Evolutionary conservation across 2,888 invertebrate genomes (phyloP), one percentile per base, ranked within the genome.

Genomic region (Salpingus planirostris): DNA sequence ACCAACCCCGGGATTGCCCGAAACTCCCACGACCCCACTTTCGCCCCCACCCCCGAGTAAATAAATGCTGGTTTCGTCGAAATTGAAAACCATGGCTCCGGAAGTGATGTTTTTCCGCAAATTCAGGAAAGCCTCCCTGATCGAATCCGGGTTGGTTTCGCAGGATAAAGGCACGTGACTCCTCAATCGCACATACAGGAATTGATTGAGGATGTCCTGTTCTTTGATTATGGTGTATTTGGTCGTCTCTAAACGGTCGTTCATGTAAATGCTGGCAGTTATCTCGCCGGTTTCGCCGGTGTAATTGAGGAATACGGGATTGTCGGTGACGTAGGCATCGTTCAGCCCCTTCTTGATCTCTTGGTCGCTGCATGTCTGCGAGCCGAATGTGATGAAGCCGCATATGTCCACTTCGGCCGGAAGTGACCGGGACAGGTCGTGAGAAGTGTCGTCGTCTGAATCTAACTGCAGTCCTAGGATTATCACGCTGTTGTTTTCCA

Each of bases 251-350:
- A 85, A 66, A 54, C 79, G 78, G 39, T 80, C 79, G 62, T 84
- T 82, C 21, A 80, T 73, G 42, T 80, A 69, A 55, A 81, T 76
- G 43, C 76, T 77, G 7, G 81, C 73, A 52, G 74, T 70, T 47
- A 84, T 62, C 8, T 73, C 70, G 11, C 66, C 64, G 43, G 71
- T 72, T 10, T 73, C 69, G 11, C 31, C 31, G 39, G 67, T 67
- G 46, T 71, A 69, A 34, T 69, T 68, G 23, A 86, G 64, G 29
- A 83, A 68, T 34, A 85, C 67, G 2, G 85, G 85, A 64, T 84
- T 85, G 54, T 86, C 85, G 29, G 85, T 85, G 49, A 85, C 80
- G 57, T 84, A 80, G 34, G 86, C 78, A 62, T 81, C 77, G 71
- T 73, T 44, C 25, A 60, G 42, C 46, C 73, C 71, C 57, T 77